phyloP scores from a whole-genome alignment of 1,140 invertebrate genomes.

The Drosophila equinoxialis region DNA sequence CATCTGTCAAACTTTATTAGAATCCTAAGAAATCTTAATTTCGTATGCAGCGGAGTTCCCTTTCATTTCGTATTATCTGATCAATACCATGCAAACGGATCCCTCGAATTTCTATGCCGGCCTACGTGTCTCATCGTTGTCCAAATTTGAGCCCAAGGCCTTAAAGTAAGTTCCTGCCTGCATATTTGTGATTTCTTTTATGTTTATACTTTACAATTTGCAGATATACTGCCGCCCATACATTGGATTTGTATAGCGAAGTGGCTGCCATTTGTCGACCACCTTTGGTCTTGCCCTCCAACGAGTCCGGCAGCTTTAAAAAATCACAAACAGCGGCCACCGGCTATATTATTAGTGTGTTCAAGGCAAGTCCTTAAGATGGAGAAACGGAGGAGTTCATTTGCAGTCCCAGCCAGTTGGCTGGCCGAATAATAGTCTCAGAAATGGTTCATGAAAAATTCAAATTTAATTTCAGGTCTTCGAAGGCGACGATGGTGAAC shows the following conservation, averaged over 20 bases:
- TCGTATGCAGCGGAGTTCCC: constrained; percentile 90
- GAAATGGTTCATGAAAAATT: constrained; percentile 64
- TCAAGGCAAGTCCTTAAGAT: constrained; percentile 86
- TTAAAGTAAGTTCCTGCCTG: constrained; percentile 67
- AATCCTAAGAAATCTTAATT: not conserved
- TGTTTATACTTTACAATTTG: constrained; percentile 25
- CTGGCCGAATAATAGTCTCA: not conserved
- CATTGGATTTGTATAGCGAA: constrained; percentile 93
- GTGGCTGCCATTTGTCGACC: constrained; percentile 95
- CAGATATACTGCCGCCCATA: constrained; percentile 92
- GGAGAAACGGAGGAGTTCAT: not conserved
- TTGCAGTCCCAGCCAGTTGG: too few relatives aligned
- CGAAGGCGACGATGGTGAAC: constrained; percentile 94
- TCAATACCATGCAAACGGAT: constrained; percentile 93
- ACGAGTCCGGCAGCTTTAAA: constrained; percentile 88
- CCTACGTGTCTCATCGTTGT: constrained; percentile 90
- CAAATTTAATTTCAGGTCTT: constrained; percentile 86
- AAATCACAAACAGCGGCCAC: constrained; percentile 90
- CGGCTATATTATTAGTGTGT: constrained; percentile 95
- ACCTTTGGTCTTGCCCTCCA: constrained; percentile 86
- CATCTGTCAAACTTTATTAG: too few relatives aligned
- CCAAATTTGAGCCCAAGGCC: constrained; percentile 91
- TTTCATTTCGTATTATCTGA: constrained; percentile 94
- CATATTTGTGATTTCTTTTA: constrained; percentile 11
- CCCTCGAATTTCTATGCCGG: constrained; percentile 92